These are phyloP conservation scores for Macrophya annulata DNA, from an alignment of 2,888 invertebrate genomes.

Conservation along the genomic window DNA sequence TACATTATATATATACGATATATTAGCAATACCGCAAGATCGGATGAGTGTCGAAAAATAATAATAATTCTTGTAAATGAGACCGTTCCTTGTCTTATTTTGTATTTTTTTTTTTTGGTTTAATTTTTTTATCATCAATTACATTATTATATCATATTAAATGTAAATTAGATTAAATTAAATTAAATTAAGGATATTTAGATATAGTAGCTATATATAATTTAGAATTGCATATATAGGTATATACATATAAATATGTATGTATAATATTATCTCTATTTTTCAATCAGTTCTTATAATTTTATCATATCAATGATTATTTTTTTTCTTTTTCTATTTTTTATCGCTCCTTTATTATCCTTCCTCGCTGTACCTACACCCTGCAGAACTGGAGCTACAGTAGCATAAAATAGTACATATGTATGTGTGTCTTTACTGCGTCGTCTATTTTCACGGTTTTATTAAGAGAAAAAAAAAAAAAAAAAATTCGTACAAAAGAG, in stretches of 20 bases:
- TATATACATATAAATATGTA: too few species aligned
- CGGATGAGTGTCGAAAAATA: constrained; percentile 8
- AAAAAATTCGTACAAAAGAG: not conserved
- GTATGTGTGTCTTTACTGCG: too few species aligned
- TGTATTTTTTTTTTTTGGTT: too few species aligned
- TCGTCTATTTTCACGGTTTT: not conserved
- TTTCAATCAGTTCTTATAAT: not conserved
- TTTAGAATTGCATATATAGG: not conserved
- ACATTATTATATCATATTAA: not conserved
- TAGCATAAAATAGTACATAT: too few species aligned
- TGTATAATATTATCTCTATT: too few species aligned
- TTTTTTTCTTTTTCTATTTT: not conserved
- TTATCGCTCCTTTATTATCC: not conserved
- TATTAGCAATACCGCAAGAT: constrained; percentile 26
- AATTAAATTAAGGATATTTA: constrained; percentile 25
- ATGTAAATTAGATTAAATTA: not conserved
- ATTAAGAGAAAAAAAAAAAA: not conserved
- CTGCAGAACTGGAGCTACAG: too few species aligned
- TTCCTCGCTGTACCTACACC: too few species aligned
- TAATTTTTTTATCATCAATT: not conserved
- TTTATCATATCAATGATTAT: not conserved
- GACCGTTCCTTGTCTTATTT: not conserved
- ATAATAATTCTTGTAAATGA: constrained; percentile 29
- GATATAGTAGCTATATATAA: not conserved
- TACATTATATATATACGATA: constrained; percentile 20